Evolutionary conservation across 1,140 invertebrate genomes (phyloP), one percentile per base, ranked within the genome.

Genomic region (Caenorhabditis latens): DNA sequence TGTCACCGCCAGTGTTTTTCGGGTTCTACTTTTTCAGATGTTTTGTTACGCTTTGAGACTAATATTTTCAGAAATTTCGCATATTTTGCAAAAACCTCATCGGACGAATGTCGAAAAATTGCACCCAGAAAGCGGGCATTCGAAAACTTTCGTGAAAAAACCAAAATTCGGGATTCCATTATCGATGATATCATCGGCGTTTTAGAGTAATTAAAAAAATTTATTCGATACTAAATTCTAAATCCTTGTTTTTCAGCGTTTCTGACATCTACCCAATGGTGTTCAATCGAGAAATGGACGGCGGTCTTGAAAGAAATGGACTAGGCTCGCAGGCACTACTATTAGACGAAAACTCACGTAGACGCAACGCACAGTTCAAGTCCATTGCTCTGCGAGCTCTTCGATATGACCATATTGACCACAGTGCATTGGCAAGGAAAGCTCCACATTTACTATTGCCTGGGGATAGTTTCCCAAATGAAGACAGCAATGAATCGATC

Each of bases 311-410:
- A 24, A 79, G 71, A 50, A 79, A 79, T 50, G 46, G n/a, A 4
- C 21, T 79, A 4, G 71, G 9, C 5, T 79, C 71, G 24, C 71
- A 79, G n/a, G n/a, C 71, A 8, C 50, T 79, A 53, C 5, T 79
- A n/a, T 24, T 71, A 11, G 48, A 85, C 19, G 84, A 85, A 43
- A 58, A 67, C 11, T 65, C 63, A 13, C 46, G 67, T 8, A 46
- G 84, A 32, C 67, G 63, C 21, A 85, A 85, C 16, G 19, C 63
- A 19, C 84, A 85, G 50, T 71, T 71, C 67, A 85, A 85, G 40
- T 85, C 84, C 2, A 85, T 85, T 9, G 84, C 84, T n/a, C 50
- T 85, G 6, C 84, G 84, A n/a, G 43, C 84, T 9, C 46, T 85
- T 7, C 63, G 67, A 8, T 85, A 85, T 40, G 84, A 85, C 57